Percentiles rank a stretch among this genome's conserved stretches.
Conservation (phyloP, 2,888 invertebrate genomes). For the Abrostola tripartita region DNA sequence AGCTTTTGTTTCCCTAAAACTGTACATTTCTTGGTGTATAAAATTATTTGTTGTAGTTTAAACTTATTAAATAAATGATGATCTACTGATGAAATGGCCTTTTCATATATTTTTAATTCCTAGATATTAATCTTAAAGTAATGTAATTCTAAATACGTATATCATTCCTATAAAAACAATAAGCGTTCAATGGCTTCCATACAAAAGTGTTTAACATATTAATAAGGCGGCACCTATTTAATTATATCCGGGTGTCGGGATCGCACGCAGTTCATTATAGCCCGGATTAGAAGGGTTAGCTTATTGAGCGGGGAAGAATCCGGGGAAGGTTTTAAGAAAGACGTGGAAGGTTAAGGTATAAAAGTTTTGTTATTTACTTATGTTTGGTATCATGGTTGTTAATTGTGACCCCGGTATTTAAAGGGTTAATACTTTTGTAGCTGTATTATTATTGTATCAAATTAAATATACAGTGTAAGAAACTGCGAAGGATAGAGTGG, state of each 20-base stretch:
- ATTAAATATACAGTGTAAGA: neutral
- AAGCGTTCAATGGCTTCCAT: slow-evolving; percentile 24
- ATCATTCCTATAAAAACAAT: no score
- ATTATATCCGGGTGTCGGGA: slow-evolving; percentile 60
- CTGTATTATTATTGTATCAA: neutral
- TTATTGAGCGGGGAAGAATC: slow-evolving; percentile 68
- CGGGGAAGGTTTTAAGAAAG: slow-evolving; percentile 58
- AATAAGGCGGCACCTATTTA: slow-evolving; percentile 64
- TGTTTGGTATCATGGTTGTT: slow-evolving; percentile 15
- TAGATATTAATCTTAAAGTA: no score
- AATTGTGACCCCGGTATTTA: neutral
- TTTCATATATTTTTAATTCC: no score
- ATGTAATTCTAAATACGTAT: no score
- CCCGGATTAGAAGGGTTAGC: slow-evolving; percentile 79
- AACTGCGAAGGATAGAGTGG: neutral
- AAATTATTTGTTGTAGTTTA: no score
- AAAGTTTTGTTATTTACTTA: slow-evolving; percentile 45
- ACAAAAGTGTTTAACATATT: slow-evolving; percentile 54
- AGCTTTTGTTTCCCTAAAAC: no score
- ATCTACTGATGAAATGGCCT: no score
- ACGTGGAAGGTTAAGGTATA: slow-evolving; percentile 49
- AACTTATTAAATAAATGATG: no score
- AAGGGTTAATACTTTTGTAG: neutral
- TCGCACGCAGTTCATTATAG: slow-evolving; percentile 76
- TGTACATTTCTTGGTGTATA: no score